A percentile compares a stretch with the other conserved stretches of the same genome.
phyloP scores from a whole-genome alignment of 2,797 vertebrate genomes.

The Hapalemur alaotrensis region DNA sequence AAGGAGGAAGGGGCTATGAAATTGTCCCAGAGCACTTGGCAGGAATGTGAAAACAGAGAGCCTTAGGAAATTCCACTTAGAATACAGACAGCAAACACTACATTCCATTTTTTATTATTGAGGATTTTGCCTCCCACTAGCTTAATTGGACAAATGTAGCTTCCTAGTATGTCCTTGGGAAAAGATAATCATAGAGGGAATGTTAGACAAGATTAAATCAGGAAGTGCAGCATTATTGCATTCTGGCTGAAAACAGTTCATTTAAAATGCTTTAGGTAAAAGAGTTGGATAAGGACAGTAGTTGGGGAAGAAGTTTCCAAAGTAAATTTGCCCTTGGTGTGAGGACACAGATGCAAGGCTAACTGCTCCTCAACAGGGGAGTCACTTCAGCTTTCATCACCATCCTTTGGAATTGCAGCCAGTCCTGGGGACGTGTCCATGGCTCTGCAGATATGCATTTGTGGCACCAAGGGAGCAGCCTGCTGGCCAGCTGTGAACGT shows the following conservation, averaged over 20 bases:
- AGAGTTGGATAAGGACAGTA: neutral
- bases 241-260: neutral
- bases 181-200: neutral
- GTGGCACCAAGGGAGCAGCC: neutral
- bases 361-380: neutral
- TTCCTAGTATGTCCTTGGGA: neutral
- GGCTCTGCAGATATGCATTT: neutral
- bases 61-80: neutral
- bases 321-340: neutral
- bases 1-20: neutral
- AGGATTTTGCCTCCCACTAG: neutral
- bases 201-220: neutral
- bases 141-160: neutral
- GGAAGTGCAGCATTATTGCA: neutral
- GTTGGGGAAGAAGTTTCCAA: neutral
- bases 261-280: constrained; percentile 35
- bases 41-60: neutral
- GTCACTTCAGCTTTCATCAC: neutral
- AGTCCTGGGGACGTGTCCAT: neutral
- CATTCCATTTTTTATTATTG: neutral
- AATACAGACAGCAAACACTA: neutral
- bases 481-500: neutral
- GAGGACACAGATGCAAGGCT: neutral
- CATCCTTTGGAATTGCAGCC: neutral
- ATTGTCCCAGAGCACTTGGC: neutral